Evolutionary conservation across 2,113 vertebrate species (phyloP), one percentile per base, ranked within the genome.

Genomic region (Rhadina sibilatrix): DNA sequence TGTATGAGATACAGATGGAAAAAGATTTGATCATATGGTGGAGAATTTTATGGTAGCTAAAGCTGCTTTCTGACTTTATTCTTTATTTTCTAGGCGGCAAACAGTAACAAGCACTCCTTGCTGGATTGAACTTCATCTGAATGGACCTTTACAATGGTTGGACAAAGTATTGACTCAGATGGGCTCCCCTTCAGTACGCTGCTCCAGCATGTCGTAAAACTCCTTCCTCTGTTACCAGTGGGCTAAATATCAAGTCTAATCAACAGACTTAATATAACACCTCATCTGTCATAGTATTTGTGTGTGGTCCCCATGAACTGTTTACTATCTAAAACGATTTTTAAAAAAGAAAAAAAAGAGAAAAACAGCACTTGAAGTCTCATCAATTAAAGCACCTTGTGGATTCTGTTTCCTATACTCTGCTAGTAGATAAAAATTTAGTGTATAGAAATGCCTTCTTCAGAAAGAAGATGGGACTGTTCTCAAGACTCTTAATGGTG

Each of bases 101-200:
- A 99, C 99, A 1, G 99, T 99, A 78, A 99, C 99, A 91, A 99
- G 99, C 98, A 99, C 99, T 95, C 99, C 99, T 72, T 99, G 99
- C 97, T 99, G 99, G 99, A 99, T 99, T 90, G 99, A 99, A 83
- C 98, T 99, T 87, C 99, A 99, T 91, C 98, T 99, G 98, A 99
- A 99, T 1, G 99, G 99, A 96, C 99, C 99, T 89, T 98, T 99
- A 93, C 99, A 99, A 68, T 99, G 99, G 99, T 87, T 99, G 98
- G 99, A 99, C 97, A 99, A 99, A 98, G 99, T 99, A 91, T 98
- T 99, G 98, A 99, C 99, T 98, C 99, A 99, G 96, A 99, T 99
- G 99, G 99, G 99, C 57, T 99, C 99, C 38, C 99, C 99, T 52
- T 99, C 99, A 93, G 99, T 99, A 91, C 99, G 99, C 93, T 99